Evolutionary conservation across 2,797 vertebrate species (phyloP).

Genomic region (Coregonus suidteri): DNA sequence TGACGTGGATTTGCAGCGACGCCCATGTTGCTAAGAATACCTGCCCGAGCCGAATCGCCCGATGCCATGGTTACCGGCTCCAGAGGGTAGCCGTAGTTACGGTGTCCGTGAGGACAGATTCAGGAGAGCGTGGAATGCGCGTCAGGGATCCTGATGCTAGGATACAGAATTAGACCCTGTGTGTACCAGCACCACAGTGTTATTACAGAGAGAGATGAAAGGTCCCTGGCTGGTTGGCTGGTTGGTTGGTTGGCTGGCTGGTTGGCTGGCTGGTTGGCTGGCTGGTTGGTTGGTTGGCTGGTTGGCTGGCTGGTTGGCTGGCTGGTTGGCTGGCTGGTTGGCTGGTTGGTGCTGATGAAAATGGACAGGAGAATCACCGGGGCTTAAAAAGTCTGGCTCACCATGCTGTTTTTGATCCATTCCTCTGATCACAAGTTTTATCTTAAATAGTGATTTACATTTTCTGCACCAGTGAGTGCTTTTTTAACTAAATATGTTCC

Average conservation of each 20-base stretch:
- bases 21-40: constrained; percentile 67
- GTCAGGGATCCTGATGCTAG: constrained; percentile 23
- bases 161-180: constrained; percentile 46
- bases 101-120: constrained; percentile 36
- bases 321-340: neutral
- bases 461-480: neutral
- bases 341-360: neutral
- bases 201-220: neutral
- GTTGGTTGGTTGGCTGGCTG: too few relatives aligned
- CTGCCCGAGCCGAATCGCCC: constrained; percentile 30
- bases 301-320: too few relatives aligned
- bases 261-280: too few relatives aligned
- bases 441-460: neutral
- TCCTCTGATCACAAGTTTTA: neutral
- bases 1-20: constrained; percentile 33
- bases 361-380: neutral
- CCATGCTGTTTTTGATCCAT: too few relatives aligned
- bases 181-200: constrained; percentile 32
- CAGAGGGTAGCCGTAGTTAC: constrained; percentile 45
- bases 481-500: neutral
- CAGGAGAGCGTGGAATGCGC: constrained; percentile 23
- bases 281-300: too few relatives aligned
- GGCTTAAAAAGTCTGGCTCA: neutral
- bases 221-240: neutral
- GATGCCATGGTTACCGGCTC: constrained; percentile 74